Conservation (phyloP, 2,888 invertebrate species). For the Hedya salicella region DNA sequence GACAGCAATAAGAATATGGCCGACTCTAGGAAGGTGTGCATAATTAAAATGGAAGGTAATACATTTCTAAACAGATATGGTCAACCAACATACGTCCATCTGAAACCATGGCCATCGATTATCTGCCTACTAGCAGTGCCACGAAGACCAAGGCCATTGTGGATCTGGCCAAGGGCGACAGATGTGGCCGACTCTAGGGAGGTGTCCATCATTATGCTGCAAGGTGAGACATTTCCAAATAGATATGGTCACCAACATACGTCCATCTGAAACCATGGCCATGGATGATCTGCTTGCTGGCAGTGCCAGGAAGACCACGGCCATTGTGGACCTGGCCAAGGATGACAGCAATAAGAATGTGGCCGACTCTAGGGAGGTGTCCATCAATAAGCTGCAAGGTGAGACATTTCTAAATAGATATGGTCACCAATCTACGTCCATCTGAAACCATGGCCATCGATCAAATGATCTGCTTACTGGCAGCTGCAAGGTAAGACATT, state of each 20-base stretch:
- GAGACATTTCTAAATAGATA: background rate
- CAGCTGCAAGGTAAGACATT: too few species aligned
- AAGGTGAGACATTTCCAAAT: too few species aligned
- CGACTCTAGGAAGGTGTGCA: slow-evolving; percentile 90
- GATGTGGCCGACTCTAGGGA: slow-evolving; percentile 89
- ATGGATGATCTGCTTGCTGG: slow-evolving; percentile 89
- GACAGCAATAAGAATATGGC: slow-evolving; percentile 86
- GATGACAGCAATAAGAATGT: slow-evolving; percentile 86
- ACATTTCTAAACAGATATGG: background rate
- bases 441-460: background rate
- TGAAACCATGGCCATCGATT: background rate
- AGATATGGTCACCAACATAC: slow-evolving; percentile 81
- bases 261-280: slow-evolving; percentile 89
- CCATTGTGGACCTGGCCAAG: slow-evolving; percentile 87
- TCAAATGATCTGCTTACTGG: too few species aligned
- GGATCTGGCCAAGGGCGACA: slow-evolving; percentile 87
- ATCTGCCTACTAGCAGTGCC: slow-evolving; percentile 61
- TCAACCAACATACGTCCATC: slow-evolving; percentile 38
- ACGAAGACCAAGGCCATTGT: slow-evolving; percentile 83
- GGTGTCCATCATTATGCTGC: slow-evolving; percentile 91
- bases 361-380: slow-evolving; percentile 89
- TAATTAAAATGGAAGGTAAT: slow-evolving; percentile 89
- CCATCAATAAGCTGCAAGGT: slow-evolving; percentile 91
- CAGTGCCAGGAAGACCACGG: slow-evolving; percentile 79
- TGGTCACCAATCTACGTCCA: background rate